Evolutionary conservation across 2,888 invertebrate genomes (phyloP), one percentile per base, ranked within the genome.

Genomic region (Chorisops tibialis): DNA sequence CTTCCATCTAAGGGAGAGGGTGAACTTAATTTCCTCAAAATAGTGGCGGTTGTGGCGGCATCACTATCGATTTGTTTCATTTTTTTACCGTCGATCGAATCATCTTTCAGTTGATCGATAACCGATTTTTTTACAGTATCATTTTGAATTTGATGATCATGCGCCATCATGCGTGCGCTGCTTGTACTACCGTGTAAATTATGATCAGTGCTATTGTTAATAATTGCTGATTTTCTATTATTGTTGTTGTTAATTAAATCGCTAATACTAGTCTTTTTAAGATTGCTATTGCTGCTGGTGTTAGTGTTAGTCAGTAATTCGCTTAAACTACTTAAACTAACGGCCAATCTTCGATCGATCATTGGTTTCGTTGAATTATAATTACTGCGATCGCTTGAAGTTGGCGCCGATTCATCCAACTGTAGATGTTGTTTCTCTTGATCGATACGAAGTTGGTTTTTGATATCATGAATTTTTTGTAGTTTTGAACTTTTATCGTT

Each of bases 1-100:
- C 87, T 84, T 76, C 88, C 88, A 76, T 81, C 82, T 72, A 83
- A 82, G 74, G 85, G 83, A 74, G 79, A 79, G 77, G 80, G 75
- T 72, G 81, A 78, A 68, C 77, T 56, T 45, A 11, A 35, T 43
- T 56, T 56, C 45, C 56, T 56, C 56, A 45, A 56, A 43, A 54
- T 43, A 43, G 56, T 45, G 43, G 43, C 56, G 30, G 30, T 30
- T 5, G 30, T 9, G 30, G 7, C 9, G 30, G 30, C 30, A 30
- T 30, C 30, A 56, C 56, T 56, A 56, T 45, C 43, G 56, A 43
- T 43, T 45, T 43, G 43, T 35, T 56, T 56, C 56, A 45, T 43
- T 16, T 12, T 43, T 30, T 19, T 39, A 43, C 45, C 56, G 45
- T 22, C 45, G 16, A 47, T 19, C 12, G 22, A 24, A 30, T 18